These are phyloP conservation scores for Ardeotis arabs DNA, from an alignment of 2,113 vertebrate species.

Conservation along the genomic window DNA sequence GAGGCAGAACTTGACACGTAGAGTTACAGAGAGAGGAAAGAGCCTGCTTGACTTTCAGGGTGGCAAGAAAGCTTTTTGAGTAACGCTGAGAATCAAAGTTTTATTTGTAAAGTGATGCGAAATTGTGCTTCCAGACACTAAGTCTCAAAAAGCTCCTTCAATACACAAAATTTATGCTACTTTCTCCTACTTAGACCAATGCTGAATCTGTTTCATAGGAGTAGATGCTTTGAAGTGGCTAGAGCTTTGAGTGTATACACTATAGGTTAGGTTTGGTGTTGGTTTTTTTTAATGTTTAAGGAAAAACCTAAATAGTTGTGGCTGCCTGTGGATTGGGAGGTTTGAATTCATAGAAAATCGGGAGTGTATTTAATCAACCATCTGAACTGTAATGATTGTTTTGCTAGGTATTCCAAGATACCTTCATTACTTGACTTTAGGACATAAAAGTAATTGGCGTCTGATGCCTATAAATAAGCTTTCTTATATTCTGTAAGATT, in stretches of 20 bases:
- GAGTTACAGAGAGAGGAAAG: not conserved
- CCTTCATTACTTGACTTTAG: not conserved
- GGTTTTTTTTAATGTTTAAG: not conserved
- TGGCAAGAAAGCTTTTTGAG: not conserved
- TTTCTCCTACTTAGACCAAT: not conserved
- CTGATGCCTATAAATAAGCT: not conserved
- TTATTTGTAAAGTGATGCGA: not conserved
- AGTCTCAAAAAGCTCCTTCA: not conserved
- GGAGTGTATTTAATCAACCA: not conserved
- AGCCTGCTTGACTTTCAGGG: not conserved
- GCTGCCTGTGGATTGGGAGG: not conserved
- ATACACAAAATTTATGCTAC: not conserved
- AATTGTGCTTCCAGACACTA: not conserved
- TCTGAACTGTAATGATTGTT: not conserved
- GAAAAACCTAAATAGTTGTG: not conserved
- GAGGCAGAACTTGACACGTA: conserved; percentile 4
- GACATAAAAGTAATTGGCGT: not conserved
- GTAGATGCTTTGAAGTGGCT: not conserved
- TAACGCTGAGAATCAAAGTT: not conserved
- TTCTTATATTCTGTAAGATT: not conserved
- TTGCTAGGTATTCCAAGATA: not conserved
- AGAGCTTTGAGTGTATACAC: not conserved
- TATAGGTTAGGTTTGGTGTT: not conserved
- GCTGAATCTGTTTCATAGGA: not conserved
- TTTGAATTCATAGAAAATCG: not conserved